Base-by-base conservation (phyloP, 2,113 vertebrate genomes). In the Vulpes vulpes region DNA sequence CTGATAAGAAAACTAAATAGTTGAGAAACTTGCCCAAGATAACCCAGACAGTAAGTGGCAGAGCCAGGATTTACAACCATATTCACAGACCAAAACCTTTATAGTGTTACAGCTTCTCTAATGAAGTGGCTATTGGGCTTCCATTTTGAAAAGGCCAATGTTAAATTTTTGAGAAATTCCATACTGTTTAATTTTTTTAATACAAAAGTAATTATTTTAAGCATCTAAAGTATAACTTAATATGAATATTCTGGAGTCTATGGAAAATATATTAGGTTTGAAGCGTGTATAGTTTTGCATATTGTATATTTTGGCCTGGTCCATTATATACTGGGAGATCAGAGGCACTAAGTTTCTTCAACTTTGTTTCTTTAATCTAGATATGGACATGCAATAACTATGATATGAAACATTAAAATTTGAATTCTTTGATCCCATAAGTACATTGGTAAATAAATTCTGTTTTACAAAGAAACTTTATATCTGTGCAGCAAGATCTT, bases 371-470 rank as follows among this genome's bases (percentile, higher is more conserved):
- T 38, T 79, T 67, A 78, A 55, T 35, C 43, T 82, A 53, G 67
- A 91, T 9, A 22, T 51, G 15, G 57, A 3, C 8, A 87, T 35
- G 25, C 11, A 69, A 20, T 71, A 71, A 94, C 32, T 15, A 59
- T 82, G 51, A 88, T 22, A 35, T 43, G 86, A 81, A 87, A 76
- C 32, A 49, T 35, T 90, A 73, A 79, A 65, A 3, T 11, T 55
- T 74, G 16, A 74, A 64, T 67, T 94, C 1, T 84, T 95, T 88
- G 81, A 32, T 94, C 15, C 15, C 20, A 3, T 76, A 69, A 78
- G 16, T 71, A 60, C 65, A 35, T 85, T 89, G 91, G 22, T 38
- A 79, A 96, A 86, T n/a, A 96, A 88, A 94, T 11, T 80, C 43
- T 55, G 5, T 51, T 91, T 83, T 55, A 51, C 19, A 51, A 86